These are phyloP conservation scores for Centrocercus urophasianus DNA, from an alignment of 2,113 vertebrate species.

Conservation along the genomic window DNA sequence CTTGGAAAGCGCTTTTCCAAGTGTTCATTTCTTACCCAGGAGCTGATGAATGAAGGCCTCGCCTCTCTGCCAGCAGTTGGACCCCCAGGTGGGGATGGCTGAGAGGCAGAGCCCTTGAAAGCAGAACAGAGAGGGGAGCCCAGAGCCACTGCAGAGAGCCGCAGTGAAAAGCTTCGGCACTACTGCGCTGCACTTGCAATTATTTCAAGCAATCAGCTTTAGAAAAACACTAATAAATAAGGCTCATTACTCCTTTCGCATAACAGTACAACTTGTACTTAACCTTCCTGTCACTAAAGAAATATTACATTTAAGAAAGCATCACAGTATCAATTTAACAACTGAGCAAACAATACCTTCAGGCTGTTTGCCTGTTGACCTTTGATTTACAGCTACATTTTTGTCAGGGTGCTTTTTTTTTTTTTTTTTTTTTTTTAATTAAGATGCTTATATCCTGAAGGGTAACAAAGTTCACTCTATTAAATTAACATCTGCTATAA, in stretches of 20 bases:
- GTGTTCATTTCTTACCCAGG: background rate
- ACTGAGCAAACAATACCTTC: background rate
- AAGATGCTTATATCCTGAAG: conserved; percentile 15
- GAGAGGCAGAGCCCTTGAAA: background rate
- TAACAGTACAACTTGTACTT: conserved; percentile 13
- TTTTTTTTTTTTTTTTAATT: conserved; percentile 9
- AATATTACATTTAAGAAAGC: conserved; percentile 27
- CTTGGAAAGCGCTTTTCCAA: background rate
- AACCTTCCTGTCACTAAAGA: conserved; percentile 20
- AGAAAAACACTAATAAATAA: conserved; percentile 14
- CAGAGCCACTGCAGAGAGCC: background rate
- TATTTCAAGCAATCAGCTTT: conserved; percentile 1
- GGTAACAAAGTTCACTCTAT: conserved; percentile 24
- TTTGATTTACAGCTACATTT: conserved; percentile 23
- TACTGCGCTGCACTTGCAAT: background rate
- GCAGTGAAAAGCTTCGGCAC: background rate
- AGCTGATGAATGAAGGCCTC: background rate
- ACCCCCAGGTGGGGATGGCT: background rate
- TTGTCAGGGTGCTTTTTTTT: background rate
- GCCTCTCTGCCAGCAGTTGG: background rate
- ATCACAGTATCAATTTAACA: conserved; percentile 3
- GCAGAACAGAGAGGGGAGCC: background rate
- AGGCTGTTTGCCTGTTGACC: conserved; percentile 13
- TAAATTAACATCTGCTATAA: conserved; percentile 55
- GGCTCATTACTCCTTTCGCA: conserved; percentile 6